Evolutionary conservation across 2,888 invertebrate genomes (phyloP).

Genomic region (Timema podura): DNA sequence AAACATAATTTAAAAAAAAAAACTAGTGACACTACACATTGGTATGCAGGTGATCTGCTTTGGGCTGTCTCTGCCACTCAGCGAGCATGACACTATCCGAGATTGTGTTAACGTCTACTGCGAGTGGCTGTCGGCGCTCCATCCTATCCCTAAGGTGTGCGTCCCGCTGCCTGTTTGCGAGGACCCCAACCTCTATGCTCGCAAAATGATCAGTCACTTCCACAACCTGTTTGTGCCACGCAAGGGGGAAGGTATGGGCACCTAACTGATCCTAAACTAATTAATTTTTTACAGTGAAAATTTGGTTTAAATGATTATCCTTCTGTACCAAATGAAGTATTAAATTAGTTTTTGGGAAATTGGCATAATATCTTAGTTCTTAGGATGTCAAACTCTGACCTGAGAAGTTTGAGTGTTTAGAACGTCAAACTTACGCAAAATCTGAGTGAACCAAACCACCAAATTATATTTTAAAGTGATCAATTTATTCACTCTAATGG

Average conservation of each 20-base stretch:
- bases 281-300: background rate
- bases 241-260: constrained; percentile 79
- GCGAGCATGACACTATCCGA: constrained; percentile 90
- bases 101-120: constrained; percentile 97
- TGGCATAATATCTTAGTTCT: no score
- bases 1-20: no score
- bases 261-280: constrained; percentile 17
- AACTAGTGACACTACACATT: no score
- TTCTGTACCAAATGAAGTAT: no score
- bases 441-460: no score
- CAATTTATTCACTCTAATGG: no score
- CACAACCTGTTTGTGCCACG: constrained; percentile 93
- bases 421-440: no score
- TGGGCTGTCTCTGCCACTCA: constrained; percentile 83
- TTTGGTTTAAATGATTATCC: background rate
- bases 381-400: no score
- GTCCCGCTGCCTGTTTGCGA: constrained; percentile 86
- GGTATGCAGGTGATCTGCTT: constrained; percentile 77
- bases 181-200: constrained; percentile 84
- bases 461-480: no score
- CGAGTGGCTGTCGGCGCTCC: constrained; percentile 89
- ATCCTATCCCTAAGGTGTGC: constrained; percentile 77
- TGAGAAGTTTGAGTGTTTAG: no score
- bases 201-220: constrained; percentile 87
- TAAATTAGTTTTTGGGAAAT: no score